Evolutionary conservation across 2,797 vertebrate genomes (phyloP).

Genomic region (Podarcis siculus): DNA sequence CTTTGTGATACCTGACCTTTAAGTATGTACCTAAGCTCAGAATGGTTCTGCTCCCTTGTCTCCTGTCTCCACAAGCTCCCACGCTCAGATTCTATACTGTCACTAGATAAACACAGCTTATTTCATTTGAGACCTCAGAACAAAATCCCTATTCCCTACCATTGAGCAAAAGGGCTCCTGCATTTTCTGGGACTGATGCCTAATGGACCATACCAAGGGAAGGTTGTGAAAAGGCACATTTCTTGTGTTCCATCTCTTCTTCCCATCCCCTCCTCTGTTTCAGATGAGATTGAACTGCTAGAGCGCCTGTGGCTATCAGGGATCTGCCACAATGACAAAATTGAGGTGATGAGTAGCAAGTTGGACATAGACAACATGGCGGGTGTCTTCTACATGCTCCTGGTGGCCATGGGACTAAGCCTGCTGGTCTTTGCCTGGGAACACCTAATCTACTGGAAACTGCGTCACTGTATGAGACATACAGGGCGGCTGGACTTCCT

Average conservation of each 20-base stretch:
- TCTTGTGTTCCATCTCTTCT: neutral
- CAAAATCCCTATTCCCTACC: neutral
- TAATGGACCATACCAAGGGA: neutral
- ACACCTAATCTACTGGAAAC: conserved; percentile 91
- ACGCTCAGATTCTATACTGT: no score
- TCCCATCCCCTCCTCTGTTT: neutral
- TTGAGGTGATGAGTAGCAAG: conserved; percentile 92
- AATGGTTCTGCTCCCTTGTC: neutral
- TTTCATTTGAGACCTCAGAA: neutral
- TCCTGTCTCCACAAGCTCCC: neutral
- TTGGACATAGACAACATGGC: conserved; percentile 87
- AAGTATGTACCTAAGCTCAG: neutral
- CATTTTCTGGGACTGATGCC: neutral
- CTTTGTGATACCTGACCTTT: neutral
- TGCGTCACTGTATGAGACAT: conserved; percentile 89
- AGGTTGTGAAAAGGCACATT: neutral
- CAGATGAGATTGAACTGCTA: conserved; percentile 92
- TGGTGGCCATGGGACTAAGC: conserved; percentile 86
- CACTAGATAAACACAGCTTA: neutral
- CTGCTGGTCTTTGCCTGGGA: conserved; percentile 87
- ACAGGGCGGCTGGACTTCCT: conserved; percentile 90
- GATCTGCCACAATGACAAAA: conserved; percentile 91
- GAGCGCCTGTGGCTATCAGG: conserved; percentile 91
- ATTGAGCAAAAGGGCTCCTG: neutral
- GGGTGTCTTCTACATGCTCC: conserved; percentile 86